These are phyloP conservation scores for Neria commutata DNA, from an alignment of 2,888 invertebrate species.

Conservation along the genomic window DNA sequence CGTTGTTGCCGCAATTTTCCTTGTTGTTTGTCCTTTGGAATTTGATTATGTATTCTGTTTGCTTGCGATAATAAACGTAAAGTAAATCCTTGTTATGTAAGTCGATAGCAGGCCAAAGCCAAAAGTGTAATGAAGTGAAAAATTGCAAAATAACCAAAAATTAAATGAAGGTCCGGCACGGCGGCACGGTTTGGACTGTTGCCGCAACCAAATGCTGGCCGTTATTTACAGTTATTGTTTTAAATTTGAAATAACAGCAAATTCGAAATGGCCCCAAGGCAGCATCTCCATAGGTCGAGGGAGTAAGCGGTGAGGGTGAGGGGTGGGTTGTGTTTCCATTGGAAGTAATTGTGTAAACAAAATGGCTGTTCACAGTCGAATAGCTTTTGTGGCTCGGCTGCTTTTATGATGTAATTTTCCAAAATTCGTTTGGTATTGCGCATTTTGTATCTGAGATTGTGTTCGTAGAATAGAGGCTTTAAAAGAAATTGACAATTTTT, in stretches of 20 bases:
- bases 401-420: neutral
- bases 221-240: constrained; percentile 22
- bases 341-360: constrained; percentile 47
- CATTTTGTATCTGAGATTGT: too few relatives aligned
- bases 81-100: constrained; percentile 30
- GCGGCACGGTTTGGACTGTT: constrained; percentile 24
- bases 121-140: constrained; percentile 58
- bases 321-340: constrained; percentile 2
- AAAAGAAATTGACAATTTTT: too few relatives aligned
- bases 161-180: constrained; percentile 44
- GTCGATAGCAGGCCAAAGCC: constrained; percentile 43
- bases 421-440: neutral
- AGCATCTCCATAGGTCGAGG: too few relatives aligned
- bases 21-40: constrained; percentile 15
- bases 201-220: constrained; percentile 3
- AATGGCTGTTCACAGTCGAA: constrained; percentile 52
- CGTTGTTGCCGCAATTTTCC: neutral
- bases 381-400: constrained; percentile 44
- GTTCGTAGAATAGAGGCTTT: too few relatives aligned
- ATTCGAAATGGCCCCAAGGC: neutral
- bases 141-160: constrained; percentile 60
- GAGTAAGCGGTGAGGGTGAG: neutral
- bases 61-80: constrained; percentile 7
- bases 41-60: neutral
- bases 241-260: constrained; percentile 36